Base-by-base conservation (phyloP, 2,797 vertebrate species). In the Danio tinwini region DNA sequence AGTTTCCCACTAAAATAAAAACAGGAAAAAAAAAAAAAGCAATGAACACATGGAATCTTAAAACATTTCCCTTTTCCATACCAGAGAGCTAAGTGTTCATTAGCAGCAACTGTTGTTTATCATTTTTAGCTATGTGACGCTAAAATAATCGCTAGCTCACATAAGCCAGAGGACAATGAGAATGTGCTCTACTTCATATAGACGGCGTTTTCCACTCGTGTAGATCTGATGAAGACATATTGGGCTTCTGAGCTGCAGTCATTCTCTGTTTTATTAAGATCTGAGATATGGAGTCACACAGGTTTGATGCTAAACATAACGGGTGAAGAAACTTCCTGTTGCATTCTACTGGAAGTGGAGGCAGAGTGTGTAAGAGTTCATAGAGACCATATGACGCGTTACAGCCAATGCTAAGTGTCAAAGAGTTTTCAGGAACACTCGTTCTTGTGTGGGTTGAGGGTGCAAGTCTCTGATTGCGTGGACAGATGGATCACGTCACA, bases 21-120 rank as follows among this genome's bases (percentile, higher is more conserved):
- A 21, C 14, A 58, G 29, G 29, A 42, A 17, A 9, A 9, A 78
- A 85, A 80, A 67, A 83, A 86, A 82, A 91, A 89, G 87, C 88
- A 90, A 86, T 87, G 79, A 91, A 91, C 85, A 84, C 76, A 82
- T 76, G 37, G 78, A 79, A 86, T 87, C 88, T 86, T 29, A 79
- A 58, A 80, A 77, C 64, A 77, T 86, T 91, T 92, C 92, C 92
- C 92, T 91, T 92, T 93, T 92, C 89, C 81, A 89, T 72, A 78
- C 83, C 74, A 81, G 50, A 77, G 67, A 88, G 88, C 87, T 87
- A 90, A 88, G 89, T 88, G 83, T 87, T 91, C 87, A 90, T 87
- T 91, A 92, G 89, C 88, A 92, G 90, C 91, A 90, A 86, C 88
- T 83, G 85, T 84, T 84, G 85, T 85, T 81, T 84, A 88, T 85